Evolutionary conservation across 1,140 invertebrate species (phyloP).

Genomic region (Apis dorsata): DNA sequence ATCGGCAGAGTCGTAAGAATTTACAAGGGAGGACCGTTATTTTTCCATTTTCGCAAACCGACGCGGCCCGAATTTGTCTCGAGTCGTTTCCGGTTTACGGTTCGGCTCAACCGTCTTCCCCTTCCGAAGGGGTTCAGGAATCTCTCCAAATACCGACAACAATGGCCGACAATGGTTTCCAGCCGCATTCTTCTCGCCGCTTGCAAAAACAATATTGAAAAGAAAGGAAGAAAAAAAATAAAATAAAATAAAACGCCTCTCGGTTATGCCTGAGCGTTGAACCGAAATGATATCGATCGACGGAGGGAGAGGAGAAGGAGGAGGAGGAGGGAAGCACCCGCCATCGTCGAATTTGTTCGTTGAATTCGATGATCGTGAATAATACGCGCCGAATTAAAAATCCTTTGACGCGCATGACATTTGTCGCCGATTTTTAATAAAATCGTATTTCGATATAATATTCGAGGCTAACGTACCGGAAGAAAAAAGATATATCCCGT

Average conservation of each 20-base stretch:
- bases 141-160: neutral
- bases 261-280: too few relatives aligned
- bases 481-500: neutral
- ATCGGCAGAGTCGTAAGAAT: neutral
- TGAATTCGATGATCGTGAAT: constrained; percentile 20
- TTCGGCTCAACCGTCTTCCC: neutral
- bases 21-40: neutral
- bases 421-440: neutral
- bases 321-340: neutral
- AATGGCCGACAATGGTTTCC: neutral
- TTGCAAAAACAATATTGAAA: too few relatives aligned
- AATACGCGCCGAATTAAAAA: constrained; percentile 8
- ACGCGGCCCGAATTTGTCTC: neutral
- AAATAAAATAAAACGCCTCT: too few relatives aligned
- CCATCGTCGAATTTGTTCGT: neutral
- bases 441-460: neutral
- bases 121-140: neutral
- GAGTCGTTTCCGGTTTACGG: neutral
- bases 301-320: too few relatives aligned
- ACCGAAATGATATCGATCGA: neutral
- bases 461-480: neutral
- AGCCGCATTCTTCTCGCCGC: too few relatives aligned
- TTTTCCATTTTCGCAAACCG: too few relatives aligned
- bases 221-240: too few relatives aligned
- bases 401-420: neutral